Evolutionary conservation across 2,797 vertebrate genomes (phyloP).

Genomic region (Mareca penelope): DNA sequence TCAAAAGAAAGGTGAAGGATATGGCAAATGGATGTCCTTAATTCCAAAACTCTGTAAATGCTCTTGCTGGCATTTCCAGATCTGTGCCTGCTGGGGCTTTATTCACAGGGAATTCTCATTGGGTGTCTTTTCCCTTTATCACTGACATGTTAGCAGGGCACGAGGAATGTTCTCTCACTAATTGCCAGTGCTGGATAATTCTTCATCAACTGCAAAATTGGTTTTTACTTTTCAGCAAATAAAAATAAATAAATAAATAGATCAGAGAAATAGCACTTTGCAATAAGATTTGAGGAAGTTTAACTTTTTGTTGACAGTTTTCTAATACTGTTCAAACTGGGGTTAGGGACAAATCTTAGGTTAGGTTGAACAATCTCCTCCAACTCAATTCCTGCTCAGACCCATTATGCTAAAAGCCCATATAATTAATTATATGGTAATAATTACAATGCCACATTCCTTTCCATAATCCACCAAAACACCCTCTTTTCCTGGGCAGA

Average conservation of each 20-base stretch:
- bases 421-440: too few species aligned
- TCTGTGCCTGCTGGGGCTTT: neutral
- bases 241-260: too few species aligned
- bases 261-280: neutral
- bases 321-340: neutral
- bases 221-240: neutral
- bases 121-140: neutral
- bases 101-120: neutral
- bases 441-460: neutral
- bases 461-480: neutral
- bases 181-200: neutral
- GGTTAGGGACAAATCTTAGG: neutral
- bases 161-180: neutral
- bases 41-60: neutral
- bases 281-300: neutral
- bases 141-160: neutral
- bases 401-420: neutral
- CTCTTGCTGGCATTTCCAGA: conserved; percentile 16
- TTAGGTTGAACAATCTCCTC: neutral
- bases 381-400: neutral
- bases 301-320: neutral
- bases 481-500: neutral
- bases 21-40: neutral
- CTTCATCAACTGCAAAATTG: neutral
- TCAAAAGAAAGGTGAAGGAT: conserved; percentile 25